Percentiles rank a stretch among this genome's conserved stretches.
Conservation (phyloP, 2,797 vertebrate species). For the Pipistrellus kuhlii region DNA sequence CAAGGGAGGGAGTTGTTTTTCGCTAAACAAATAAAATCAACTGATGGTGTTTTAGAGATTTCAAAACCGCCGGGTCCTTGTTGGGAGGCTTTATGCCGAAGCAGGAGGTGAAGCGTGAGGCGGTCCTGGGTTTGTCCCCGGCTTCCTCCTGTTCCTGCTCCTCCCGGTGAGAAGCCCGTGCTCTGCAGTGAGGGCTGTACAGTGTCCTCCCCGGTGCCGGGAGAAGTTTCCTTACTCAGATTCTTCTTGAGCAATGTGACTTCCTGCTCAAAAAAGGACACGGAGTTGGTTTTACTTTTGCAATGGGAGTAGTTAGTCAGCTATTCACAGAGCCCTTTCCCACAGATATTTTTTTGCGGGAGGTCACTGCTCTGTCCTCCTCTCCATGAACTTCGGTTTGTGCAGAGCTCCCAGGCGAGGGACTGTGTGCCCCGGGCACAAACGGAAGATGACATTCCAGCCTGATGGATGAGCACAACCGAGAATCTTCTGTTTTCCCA, state of each 20-base stretch:
- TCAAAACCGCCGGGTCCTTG: neutral
- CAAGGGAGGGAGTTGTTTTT: constrained; percentile 47
- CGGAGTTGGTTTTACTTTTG: constrained; percentile 45
- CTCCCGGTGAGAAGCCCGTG: neutral
- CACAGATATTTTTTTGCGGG: constrained; percentile 70
- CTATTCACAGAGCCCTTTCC: constrained; percentile 67
- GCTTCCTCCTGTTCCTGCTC: constrained; percentile 37
- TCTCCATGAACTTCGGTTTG: constrained; percentile 39
- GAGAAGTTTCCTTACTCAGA: constrained; percentile 63
- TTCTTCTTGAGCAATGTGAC: constrained; percentile 71
- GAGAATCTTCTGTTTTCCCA: neutral
- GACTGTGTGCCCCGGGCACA: neutral
- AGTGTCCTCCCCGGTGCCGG: constrained; percentile 30
- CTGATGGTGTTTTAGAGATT: constrained; percentile 27
- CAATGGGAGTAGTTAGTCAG: constrained; percentile 60
- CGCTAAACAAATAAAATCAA: constrained; percentile 39
- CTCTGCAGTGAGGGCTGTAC: constrained; percentile 6
- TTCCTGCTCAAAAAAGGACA: constrained; percentile 69
- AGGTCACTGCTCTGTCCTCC: constrained; percentile 36
- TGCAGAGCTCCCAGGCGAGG: neutral
- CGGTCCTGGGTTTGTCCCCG: neutral
- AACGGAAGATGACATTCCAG: neutral
- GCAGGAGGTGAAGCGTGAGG: neutral
- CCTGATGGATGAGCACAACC: neutral
- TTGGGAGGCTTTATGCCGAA: neutral